These are phyloP conservation scores for Phalera bucephala DNA, from an alignment of 2,888 invertebrate genomes.

Conservation along the genomic window DNA sequence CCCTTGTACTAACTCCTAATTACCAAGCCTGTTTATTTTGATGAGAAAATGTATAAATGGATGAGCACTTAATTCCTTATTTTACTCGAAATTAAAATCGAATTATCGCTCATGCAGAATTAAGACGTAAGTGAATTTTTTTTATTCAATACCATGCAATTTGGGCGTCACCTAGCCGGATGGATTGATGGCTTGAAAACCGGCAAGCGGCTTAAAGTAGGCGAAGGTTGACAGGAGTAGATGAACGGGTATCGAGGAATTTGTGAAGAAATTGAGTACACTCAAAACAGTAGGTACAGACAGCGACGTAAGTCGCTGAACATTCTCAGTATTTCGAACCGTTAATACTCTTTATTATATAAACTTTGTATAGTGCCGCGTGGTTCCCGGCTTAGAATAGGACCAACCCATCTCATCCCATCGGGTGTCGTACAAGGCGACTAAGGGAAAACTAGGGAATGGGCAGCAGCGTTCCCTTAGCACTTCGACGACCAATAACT, in stretches of 20 bases:
- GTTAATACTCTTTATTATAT: too few species aligned
- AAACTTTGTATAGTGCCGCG: too few species aligned
- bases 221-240: constrained; percentile 18
- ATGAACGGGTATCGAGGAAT: constrained; percentile 4
- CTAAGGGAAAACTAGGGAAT: too few species aligned
- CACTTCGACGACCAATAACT: too few species aligned
- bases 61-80: constrained; percentile 63
- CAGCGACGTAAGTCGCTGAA: too few species aligned
- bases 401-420: too few species aligned
- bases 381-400: too few species aligned
- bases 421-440: too few species aligned
- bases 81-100: constrained; percentile 62
- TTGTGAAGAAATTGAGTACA: too few species aligned
- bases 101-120: constrained; percentile 44
- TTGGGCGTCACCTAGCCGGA: constrained; percentile 24
- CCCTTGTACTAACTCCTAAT: background rate
- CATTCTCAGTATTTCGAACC: too few species aligned
- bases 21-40: constrained; percentile 25
- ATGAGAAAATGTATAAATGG: constrained; percentile 53
- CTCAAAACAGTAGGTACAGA: too few species aligned
- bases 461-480: too few species aligned
- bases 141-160: constrained; percentile 16
- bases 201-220: constrained; percentile 13
- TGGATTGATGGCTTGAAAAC: constrained; percentile 8
- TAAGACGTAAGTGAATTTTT: constrained; percentile 32